Conservation (phyloP, 2,888 invertebrate genomes). For the Protophormia terraenovae region DNA sequence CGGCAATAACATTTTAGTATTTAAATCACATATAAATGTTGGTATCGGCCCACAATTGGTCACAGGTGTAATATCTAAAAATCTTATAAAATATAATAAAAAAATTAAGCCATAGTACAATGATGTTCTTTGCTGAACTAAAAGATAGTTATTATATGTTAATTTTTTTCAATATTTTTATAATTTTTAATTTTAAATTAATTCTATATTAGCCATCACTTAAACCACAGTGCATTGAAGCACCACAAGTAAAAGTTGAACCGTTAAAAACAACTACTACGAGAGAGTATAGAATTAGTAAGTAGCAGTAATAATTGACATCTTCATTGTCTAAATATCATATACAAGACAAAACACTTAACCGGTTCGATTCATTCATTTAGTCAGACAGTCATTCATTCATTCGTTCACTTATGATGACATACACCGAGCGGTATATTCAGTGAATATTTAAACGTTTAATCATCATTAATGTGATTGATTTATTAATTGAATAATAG, state of each 20-base stretch:
- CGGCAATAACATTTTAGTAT: too few species aligned
- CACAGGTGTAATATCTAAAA: too few species aligned
- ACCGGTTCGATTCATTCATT: neutral
- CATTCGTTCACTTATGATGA: neutral
- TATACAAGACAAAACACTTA: neutral
- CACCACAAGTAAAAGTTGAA: neutral
- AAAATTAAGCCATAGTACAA: too few species aligned
- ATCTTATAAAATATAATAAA: too few species aligned
- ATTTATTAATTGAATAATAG: slow-evolving; percentile 60
- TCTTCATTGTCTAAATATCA: slow-evolving; percentile 41
- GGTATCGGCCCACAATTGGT: too few species aligned
- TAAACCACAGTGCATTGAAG: neutral
- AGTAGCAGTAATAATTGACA: slow-evolving; percentile 25
- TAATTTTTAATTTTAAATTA: too few species aligned
- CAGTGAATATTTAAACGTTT: slow-evolving; percentile 43
- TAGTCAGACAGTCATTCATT: too few species aligned
- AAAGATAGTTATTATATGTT: too few species aligned
- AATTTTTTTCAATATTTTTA: too few species aligned
- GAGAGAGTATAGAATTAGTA: too few species aligned
- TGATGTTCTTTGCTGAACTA: too few species aligned
- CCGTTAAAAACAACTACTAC: neutral
- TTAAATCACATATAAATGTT: too few species aligned
- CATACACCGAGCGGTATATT: slow-evolving; percentile 1
- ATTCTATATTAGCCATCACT: neutral
- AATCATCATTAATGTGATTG: slow-evolving; percentile 53